A percentile compares a stretch with the other conserved stretches of the same genome.
These are phyloP conservation scores for Crocidura indochinensis DNA, from an alignment of 2,797 vertebrate species.

Conservation along the genomic window DNA sequence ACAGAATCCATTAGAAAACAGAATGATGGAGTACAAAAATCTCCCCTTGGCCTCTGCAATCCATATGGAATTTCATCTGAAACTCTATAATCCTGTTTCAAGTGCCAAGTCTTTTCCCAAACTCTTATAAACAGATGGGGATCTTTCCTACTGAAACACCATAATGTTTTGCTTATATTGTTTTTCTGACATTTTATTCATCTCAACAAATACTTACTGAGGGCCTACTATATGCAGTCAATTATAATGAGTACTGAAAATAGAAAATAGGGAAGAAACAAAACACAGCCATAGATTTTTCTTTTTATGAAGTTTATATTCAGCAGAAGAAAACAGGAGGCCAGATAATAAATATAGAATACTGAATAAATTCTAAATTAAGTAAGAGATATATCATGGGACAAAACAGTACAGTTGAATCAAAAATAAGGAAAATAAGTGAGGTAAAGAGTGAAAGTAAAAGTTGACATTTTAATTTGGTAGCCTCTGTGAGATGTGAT, in stretches of 20 bases:
- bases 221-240: not conserved
- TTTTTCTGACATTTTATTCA: conserved; percentile 66
- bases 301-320: not conserved
- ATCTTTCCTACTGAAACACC: conserved; percentile 26
- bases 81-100: conserved; percentile 24
- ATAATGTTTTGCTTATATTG: conserved; percentile 5
- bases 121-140: conserved; percentile 51
- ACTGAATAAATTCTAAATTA: not conserved
- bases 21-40: not conserved
- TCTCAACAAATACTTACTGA: conserved; percentile 34
- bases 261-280: not conserved
- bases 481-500: not conserved
- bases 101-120: conserved; percentile 51
- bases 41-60: not conserved
- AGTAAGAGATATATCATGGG: not conserved
- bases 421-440: not conserved
- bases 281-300: not conserved
- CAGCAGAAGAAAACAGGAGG: not conserved
- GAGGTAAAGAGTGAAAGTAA: not conserved
- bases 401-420: not conserved
- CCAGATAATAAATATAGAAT: not conserved
- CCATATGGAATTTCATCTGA: not conserved
- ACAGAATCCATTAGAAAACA: conserved; percentile 36
- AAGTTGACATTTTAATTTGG: not conserved
- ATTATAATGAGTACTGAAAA: not conserved